Base-by-base conservation (phyloP, 2,888 invertebrate genomes). In the Apocheima hispidaria region DNA sequence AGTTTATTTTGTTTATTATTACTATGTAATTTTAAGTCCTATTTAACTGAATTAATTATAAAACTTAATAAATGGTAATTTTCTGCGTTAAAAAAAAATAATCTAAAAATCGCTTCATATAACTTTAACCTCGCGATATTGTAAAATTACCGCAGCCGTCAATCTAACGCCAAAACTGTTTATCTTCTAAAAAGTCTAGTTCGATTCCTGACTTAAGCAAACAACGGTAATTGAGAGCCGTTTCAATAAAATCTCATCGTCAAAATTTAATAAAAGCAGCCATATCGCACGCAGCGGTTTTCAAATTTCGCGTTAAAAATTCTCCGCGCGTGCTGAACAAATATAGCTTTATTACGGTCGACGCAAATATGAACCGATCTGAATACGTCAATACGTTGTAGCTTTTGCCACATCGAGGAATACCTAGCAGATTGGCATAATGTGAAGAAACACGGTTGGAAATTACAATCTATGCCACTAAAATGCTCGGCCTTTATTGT, bases 321-420 rank as follows among this genome's bases (percentile, higher is more conserved):
- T 87, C 86, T 71, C 67, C 70, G 72, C 82, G 81, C 82, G 84
- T 79, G 72, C 75, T 72, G 81, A 79, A 81, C 86, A 81, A 86
- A 87, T 88, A 85, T 79, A 84, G 73, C 82, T 88, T 87, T 87
- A 88, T 81, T 84, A 81, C 83, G 81, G 20, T n/a, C 28, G 56
- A 16, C 56, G 61, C 61, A 53, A 41, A 57, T 48, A n/a, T 41
- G 56, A 53, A 57, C 52, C 48, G 2, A 48, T 40, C 0, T 46
- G 23, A 0, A 33, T 10, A 40, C 2, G 12, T 5, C n/a, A 40
- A 18, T 16, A 36, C 2, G 36, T 20, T 30, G 7, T 10, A 9
- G 4, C 2, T 38, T 7, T 38, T 18, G 5, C 2, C 4, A 1
- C 33, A n/a, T 12, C 30, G 10, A 12, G 9, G 30, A 12, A 30